Evolutionary conservation across 2,888 invertebrate genomes (phyloP).

Genomic region (Heliconius ethilla): DNA sequence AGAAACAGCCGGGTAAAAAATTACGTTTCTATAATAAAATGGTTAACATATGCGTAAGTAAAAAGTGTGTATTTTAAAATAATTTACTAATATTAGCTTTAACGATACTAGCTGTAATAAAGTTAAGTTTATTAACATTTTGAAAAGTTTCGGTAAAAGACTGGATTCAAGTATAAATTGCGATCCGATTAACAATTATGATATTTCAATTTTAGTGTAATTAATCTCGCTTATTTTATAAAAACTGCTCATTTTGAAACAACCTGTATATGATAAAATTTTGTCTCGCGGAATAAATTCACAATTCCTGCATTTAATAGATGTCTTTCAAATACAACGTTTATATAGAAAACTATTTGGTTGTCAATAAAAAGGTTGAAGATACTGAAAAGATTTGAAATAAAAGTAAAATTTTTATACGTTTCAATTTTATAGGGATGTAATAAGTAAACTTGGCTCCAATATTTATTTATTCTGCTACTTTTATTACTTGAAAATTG

Average conservation of each 20-base stretch:
- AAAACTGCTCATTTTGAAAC: background rate
- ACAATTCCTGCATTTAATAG: conserved; percentile 28
- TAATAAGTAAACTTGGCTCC: background rate
- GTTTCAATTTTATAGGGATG: background rate
- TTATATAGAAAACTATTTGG: conserved; percentile 5
- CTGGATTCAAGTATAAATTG: no score
- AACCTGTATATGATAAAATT: conserved; percentile 3
- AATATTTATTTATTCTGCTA: background rate
- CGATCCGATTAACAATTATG: no score
- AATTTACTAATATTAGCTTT: no score
- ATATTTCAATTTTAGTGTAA: no score
- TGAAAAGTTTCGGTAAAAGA: no score
- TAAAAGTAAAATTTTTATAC: background rate
- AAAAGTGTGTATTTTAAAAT: no score
- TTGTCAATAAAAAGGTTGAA: background rate
- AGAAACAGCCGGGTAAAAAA: no score
- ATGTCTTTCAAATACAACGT: conserved; percentile 15
- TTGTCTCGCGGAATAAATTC: background rate
- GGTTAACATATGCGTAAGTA: no score
- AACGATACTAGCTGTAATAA: no score
- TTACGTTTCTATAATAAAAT: no score
- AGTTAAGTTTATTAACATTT: no score
- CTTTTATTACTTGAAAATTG: background rate
- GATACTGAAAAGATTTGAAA: background rate
- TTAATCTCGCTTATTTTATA: no score